Conservation (phyloP, 2,113 vertebrate genomes). For the Suncus etruscus region DNA sequence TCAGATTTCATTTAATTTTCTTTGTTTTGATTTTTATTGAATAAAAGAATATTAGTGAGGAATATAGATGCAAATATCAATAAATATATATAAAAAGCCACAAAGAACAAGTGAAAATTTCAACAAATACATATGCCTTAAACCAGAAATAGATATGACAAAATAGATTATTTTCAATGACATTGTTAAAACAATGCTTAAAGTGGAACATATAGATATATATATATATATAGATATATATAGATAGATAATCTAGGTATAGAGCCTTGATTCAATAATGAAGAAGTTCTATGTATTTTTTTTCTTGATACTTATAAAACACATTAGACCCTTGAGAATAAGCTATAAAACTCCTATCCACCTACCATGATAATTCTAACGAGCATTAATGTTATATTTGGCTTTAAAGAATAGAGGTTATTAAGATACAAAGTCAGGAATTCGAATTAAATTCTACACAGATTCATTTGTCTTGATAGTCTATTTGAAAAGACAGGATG, state of each 20-base stretch:
- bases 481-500: neutral
- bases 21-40: neutral
- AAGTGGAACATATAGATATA: too few relatives aligned
- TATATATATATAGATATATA: too few relatives aligned
- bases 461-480: neutral
- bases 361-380: neutral
- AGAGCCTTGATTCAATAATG: neutral
- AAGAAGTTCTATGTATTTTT: neutral
- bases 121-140: neutral
- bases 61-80: neutral
- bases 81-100: neutral
- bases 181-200: too few relatives aligned
- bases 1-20: neutral
- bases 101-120: neutral
- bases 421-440: neutral
- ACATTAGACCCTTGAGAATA: neutral
- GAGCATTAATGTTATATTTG: conserved; percentile 13
- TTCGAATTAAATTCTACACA: neutral
- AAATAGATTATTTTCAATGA: too few relatives aligned
- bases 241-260: neutral
- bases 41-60: neutral
- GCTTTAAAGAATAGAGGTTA: neutral
- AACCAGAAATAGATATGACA: neutral
- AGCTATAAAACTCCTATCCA: conserved; percentile 32
- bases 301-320: neutral